Base-by-base conservation (phyloP, 1,140 invertebrate species). In the Calephelis nemesis region DNA sequence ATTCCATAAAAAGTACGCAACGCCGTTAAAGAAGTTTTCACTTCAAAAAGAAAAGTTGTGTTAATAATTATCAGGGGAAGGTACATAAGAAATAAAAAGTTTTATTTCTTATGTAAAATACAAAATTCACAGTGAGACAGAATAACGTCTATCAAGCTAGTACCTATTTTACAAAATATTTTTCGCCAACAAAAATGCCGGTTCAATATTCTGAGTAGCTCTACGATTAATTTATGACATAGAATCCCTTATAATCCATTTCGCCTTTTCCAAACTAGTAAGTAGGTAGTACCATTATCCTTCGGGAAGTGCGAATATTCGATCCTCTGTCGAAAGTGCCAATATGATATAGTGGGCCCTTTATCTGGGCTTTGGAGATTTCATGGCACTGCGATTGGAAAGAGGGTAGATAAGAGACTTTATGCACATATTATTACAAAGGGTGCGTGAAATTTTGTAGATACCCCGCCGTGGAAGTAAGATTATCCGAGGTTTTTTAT, bases 301-400 rank as follows among this genome's bases (percentile, higher is more conserved):
- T 74, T 79, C 74, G 78, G 79, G 77, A 80, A 80, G 81, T 83
- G 79, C 72, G 77, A 85, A 85, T 85, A 83, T 87, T 86, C 81
- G 78, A 79, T 80, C 73, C 77, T 80, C 75, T 71, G 74, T 78
- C 77, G 74, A 79, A 82, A 84, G 83, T 83, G 87, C 77, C 85
- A 86, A 86, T 90, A 88, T 88, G 87, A 90, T 90, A 84, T 83
- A 89, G 77, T 82, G 72, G 78, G 76, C 81, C 82, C 84, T 84
- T 85, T 89, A 89, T 85, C 87, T 58, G 54, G 78, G 68, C 73
- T 81, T 77, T 71, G 68, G 74, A 76, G 77, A 60, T 71, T 74
- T 70, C 68, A 30, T 58, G 30, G 54, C 30, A 73, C 72, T 75
- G 72, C 72, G 78, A 84, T 83, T 71, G 74, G 69, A 74, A 79